Conservation (phyloP, 1,140 invertebrate genomes). For the Drosophila bipectinata region DNA sequence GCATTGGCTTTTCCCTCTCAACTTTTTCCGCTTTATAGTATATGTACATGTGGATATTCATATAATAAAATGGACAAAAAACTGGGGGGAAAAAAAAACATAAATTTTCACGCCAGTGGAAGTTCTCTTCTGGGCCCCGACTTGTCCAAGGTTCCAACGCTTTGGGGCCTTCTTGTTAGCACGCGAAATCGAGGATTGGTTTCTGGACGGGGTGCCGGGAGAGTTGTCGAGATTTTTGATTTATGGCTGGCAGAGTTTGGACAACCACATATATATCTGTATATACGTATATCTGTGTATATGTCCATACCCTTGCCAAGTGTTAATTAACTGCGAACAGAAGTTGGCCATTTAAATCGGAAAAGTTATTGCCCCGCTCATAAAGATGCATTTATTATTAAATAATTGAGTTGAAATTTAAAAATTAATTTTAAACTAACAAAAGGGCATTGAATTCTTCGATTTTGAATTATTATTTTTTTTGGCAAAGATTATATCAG, state of each 20-base stretch:
- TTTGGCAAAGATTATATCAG: slow-evolving; percentile 41
- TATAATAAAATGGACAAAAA: slow-evolving; percentile 45
- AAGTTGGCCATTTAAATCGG: slow-evolving; percentile 11
- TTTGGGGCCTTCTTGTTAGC: slow-evolving; percentile 66
- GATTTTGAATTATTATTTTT: background rate
- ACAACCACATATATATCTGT: slow-evolving; percentile 14
- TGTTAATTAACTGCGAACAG: slow-evolving; percentile 35
- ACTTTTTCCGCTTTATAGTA: slow-evolving; percentile 14
- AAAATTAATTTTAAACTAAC: background rate
- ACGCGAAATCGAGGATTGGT: slow-evolving; percentile 61
- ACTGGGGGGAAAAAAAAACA: slow-evolving; percentile 51
- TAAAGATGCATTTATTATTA: background rate
- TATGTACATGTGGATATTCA: slow-evolving; percentile 26
- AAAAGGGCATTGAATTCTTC: slow-evolving; percentile 2
- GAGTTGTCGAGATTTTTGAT: slow-evolving; percentile 70
- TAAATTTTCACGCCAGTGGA: slow-evolving; percentile 71
- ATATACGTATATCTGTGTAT: slow-evolving; percentile 22
- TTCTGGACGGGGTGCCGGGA: slow-evolving; percentile 10
- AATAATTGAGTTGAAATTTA: background rate
- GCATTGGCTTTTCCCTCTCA: slow-evolving; percentile 31
- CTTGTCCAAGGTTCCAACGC: slow-evolving; percentile 56
- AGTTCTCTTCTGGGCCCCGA: slow-evolving; percentile 22
- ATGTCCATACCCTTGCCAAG: slow-evolving; percentile 19
- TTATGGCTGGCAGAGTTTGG: slow-evolving; percentile 59
- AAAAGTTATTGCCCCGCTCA: background rate